Evolutionary conservation across 1,140 invertebrate species (phyloP).

Genomic region (Drosophila fuyamai): DNA sequence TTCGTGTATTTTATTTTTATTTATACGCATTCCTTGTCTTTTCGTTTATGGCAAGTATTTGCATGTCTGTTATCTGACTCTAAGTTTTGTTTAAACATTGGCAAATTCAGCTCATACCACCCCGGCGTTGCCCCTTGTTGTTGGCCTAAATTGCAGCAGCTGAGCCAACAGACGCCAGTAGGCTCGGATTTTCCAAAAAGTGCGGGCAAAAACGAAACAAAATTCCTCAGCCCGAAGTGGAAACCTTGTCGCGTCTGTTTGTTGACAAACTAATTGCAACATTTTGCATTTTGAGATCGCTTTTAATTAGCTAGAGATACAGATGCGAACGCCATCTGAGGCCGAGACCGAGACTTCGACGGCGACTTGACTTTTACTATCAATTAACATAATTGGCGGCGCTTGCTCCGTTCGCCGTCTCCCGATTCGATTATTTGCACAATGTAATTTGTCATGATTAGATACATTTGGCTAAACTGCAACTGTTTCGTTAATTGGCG

Average conservation of each 20-base stretch:
- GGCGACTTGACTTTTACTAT: slow-evolving; percentile 69
- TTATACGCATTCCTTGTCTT: slow-evolving; percentile 15
- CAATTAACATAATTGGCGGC: slow-evolving; percentile 80
- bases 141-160: slow-evolving; percentile 58
- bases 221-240: slow-evolving; percentile 38
- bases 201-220: slow-evolving; percentile 10
- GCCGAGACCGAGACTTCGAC: slow-evolving; percentile 9
- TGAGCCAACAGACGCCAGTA: slow-evolving; percentile 57
- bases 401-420: slow-evolving; percentile 33
- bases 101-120: slow-evolving; percentile 51
- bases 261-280: slow-evolving; percentile 75
- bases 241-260: slow-evolving; percentile 58
- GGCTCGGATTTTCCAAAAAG: slow-evolving; percentile 50
- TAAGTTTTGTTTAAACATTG: slow-evolving; percentile 55
- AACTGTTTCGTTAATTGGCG: slow-evolving; percentile 52
- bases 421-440: slow-evolving; percentile 58
- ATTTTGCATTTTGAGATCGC: slow-evolving; percentile 58
- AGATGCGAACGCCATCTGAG: slow-evolving; percentile 17
- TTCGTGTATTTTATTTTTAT: slow-evolving; percentile 12
- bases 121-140: background rate
- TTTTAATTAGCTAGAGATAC: slow-evolving; percentile 62
- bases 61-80: slow-evolving; percentile 52
- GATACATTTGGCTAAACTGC: slow-evolving; percentile 50
- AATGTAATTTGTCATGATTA: slow-evolving; percentile 59
- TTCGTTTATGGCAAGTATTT: slow-evolving; percentile 36